Evolutionary conservation across 2,113 vertebrate species (phyloP), one percentile per base, ranked within the genome.

Genomic region (Accipiter cooperii): DNA sequence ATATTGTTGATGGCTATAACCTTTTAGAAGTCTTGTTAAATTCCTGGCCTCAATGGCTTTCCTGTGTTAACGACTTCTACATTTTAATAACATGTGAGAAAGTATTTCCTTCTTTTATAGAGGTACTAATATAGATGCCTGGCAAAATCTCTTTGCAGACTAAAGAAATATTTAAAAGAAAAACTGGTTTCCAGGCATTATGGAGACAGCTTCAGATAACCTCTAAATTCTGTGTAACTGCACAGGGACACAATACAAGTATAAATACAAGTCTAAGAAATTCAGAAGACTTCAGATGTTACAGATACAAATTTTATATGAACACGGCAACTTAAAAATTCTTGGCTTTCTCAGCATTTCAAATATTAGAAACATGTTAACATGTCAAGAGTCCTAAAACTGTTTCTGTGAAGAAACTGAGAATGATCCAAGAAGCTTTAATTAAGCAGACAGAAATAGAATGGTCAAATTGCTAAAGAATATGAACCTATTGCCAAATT

Each of bases 11-110:
- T 80, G 44, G 34, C n/a, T 38, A 29, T 33, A 91, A 73, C 28
- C 26, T 81, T 86, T 69, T 38, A 79, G 57, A 84, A 89, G n/a
- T 79, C 89, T 70, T 49, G 36, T 82, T 91, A 84, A 84, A 79
- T 95, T 95, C 91, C 75, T 91, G 91, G 84, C 93, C 77, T 82
- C 57, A 15, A 3, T 46, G 31, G 26, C 84, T 96, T 82, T 89
- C 57, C 84, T 69, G 57, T 79, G 69, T 84, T 92, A 97, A 95
- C n/a, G 87, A 94, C 61, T 96, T 95, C 89, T 96, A 96, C 63
- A 69, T 87, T 96, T 81, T 69, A 93, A 84, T 89, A 73, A 76
- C 60, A 86, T 0, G 13, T 49, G 34, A 89, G 74, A 82, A 90
- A 94, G 64, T 52, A 93, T 79, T 92, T 97, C 80, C 61, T 87